phyloP scores from a whole-genome alignment of 2,888 invertebrate genomes.

The Incurvaria masculella region DNA sequence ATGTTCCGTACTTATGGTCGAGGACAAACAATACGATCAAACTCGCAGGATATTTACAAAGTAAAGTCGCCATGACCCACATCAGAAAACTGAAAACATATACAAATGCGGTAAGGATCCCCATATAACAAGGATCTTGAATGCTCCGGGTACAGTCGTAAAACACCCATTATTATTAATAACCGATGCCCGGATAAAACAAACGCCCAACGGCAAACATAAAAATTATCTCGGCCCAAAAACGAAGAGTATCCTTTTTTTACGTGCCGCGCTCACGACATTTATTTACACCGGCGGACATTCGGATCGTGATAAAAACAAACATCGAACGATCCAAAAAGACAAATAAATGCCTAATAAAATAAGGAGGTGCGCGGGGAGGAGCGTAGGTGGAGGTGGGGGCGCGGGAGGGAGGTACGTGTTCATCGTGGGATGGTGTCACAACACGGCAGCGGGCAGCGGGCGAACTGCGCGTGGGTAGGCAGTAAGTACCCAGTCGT shows the following conservation, averaged over 20 bases:
- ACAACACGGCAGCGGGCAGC: constrained; percentile 29
- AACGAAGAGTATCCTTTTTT: constrained; percentile 21
- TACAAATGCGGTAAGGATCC: neutral
- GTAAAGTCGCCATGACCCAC: neutral
- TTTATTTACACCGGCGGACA: constrained; percentile 50
- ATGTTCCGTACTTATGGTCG: too few relatives aligned
- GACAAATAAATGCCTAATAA: neutral
- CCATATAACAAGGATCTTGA: constrained; percentile 29
- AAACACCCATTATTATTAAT: constrained; percentile 53
- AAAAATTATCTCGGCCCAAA: constrained; percentile 37
- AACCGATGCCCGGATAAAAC: constrained; percentile 53
- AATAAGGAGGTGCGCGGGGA: neutral
- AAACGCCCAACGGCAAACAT: constrained; percentile 26
- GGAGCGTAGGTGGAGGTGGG: neutral
- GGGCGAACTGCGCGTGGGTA: neutral
- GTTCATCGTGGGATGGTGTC: constrained; percentile 55
- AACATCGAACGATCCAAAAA: constrained; percentile 26
- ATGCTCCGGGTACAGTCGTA: constrained; percentile 47
- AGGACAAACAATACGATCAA: too few relatives aligned
- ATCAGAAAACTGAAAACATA: neutral
- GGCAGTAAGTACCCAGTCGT: too few relatives aligned
- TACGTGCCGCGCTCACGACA: constrained; percentile 44
- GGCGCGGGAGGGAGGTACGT: neutral
- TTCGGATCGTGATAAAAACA: constrained; percentile 52
- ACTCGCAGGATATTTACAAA: too few relatives aligned